phyloP scores from a whole-genome alignment of 2,888 invertebrate genomes.

The Parnassius smintheus region DNA sequence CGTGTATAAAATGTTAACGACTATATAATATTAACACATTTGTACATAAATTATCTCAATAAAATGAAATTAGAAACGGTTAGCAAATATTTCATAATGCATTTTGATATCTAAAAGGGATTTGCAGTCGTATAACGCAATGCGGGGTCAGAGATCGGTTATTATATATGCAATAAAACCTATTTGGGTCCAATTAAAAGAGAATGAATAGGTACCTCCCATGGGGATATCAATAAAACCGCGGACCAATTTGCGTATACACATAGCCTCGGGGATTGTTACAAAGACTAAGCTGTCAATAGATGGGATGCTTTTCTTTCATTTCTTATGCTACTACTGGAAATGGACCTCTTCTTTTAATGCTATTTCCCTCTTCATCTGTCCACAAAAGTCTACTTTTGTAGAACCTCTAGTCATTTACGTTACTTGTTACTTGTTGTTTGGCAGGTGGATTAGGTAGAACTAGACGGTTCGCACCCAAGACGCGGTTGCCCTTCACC shows the following conservation, averaged over 20 bases:
- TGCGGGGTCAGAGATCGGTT: slow-evolving; percentile 17
- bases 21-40: slow-evolving; percentile 2
- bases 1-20: background rate
- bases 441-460: too few relatives aligned
- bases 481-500: too few relatives aligned
- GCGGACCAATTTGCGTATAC: slow-evolving; percentile 54
- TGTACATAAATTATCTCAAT: slow-evolving; percentile 3
- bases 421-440: too few relatives aligned
- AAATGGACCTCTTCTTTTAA: too few relatives aligned
- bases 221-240: slow-evolving; percentile 62
- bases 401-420: too few relatives aligned
- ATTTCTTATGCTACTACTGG: too few relatives aligned
- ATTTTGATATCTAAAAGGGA: slow-evolving; percentile 18
- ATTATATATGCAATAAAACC: slow-evolving; percentile 28
- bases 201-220: slow-evolving; percentile 62
- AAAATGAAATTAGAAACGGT: slow-evolving; percentile 8
- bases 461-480: too few relatives aligned
- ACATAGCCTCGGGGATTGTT: slow-evolving; percentile 39
- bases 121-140: background rate
- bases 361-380: too few relatives aligned
- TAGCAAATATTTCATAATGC: background rate
- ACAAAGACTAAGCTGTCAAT: slow-evolving; percentile 38
- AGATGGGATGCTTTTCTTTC: slow-evolving; percentile 1
- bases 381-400: too few relatives aligned
- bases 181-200: slow-evolving; percentile 57